Conservation (phyloP, 2,113 vertebrate genomes). For the Oryzias woworae region DNA sequence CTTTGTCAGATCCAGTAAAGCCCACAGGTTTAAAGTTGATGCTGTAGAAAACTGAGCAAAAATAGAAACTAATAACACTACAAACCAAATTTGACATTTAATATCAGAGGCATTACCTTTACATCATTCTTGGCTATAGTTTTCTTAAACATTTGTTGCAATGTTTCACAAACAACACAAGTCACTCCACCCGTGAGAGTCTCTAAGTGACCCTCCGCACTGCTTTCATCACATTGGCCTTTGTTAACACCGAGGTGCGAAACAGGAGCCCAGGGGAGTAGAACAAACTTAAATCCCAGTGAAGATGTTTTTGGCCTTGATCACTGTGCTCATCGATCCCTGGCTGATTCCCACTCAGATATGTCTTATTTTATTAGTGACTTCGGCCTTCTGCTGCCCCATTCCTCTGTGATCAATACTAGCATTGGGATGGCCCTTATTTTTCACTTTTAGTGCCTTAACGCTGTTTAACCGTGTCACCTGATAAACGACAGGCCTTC, state of each 20-base stretch:
- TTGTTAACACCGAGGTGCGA: slow-evolving; percentile 27
- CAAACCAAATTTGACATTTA: too few species aligned
- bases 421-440: slow-evolving; percentile 86
- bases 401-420: slow-evolving; percentile 95
- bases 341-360: slow-evolving; percentile 85
- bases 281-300: slow-evolving; percentile 80
- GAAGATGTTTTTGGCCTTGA: slow-evolving; percentile 88
- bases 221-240: slow-evolving; percentile 19
- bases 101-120: too few species aligned
- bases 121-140: not conserved
- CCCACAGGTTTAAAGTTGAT: too few species aligned
- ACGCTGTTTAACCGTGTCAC: slow-evolving; percentile 90
- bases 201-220: slow-evolving; percentile 23
- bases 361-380: slow-evolving; percentile 99
- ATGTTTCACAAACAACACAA: not conserved
- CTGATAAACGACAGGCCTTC: slow-evolving; percentile 96
- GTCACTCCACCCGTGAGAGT: slow-evolving; percentile 9
- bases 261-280: slow-evolving; percentile 49
- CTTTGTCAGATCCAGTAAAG: too few species aligned
- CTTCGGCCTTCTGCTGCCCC: slow-evolving; percentile 94
- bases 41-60: too few species aligned
- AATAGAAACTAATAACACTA: too few species aligned
- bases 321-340: slow-evolving; percentile 78
- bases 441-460: slow-evolving; percentile 91
- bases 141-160: not conserved